Evolutionary conservation across 2,113 vertebrate genomes (phyloP).

Genomic region (Eulemur rufifrons): DNA sequence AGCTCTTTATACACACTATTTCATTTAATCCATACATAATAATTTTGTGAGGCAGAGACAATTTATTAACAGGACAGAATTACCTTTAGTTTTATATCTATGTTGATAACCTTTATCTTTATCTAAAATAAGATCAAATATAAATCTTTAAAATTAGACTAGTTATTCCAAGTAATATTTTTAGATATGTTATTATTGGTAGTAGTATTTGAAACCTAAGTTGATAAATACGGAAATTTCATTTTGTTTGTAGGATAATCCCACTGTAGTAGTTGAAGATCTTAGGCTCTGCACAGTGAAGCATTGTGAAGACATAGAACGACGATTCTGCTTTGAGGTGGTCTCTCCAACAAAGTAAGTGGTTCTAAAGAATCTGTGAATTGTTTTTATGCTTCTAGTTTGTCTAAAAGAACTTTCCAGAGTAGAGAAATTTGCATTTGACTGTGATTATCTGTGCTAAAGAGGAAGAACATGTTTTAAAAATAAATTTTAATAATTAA

Average conservation of each 20-base stretch:
- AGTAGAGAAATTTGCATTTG: constrained; percentile 19
- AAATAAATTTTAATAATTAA: neutral
- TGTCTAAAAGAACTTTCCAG: neutral
- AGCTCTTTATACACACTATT: neutral
- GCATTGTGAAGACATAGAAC: constrained; percentile 96
- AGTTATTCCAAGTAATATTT: neutral
- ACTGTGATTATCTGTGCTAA: neutral
- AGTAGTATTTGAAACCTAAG: neutral
- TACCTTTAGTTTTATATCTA: neutral
- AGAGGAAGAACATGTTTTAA: constrained; percentile 17
- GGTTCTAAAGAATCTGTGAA: neutral
- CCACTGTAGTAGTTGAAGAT: constrained; percentile 98
- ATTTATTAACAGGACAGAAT: neutral
- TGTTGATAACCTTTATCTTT: neutral
- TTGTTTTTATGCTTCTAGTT: constrained; percentile 23
- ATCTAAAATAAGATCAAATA: neutral
- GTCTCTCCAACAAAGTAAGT: constrained; percentile 98
- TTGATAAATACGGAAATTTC: neutral
- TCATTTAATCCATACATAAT: neutral
- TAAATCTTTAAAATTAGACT: constrained; percentile 7
- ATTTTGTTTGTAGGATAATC: constrained; percentile 89
- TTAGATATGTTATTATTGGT: neutral
- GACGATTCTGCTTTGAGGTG: constrained; percentile 98
- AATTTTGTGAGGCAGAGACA: constrained; percentile 2
- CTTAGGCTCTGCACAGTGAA: constrained; percentile 96